Evolutionary conservation across 2,888 invertebrate genomes (phyloP).

Genomic region (Pseudococcus viburni): DNA sequence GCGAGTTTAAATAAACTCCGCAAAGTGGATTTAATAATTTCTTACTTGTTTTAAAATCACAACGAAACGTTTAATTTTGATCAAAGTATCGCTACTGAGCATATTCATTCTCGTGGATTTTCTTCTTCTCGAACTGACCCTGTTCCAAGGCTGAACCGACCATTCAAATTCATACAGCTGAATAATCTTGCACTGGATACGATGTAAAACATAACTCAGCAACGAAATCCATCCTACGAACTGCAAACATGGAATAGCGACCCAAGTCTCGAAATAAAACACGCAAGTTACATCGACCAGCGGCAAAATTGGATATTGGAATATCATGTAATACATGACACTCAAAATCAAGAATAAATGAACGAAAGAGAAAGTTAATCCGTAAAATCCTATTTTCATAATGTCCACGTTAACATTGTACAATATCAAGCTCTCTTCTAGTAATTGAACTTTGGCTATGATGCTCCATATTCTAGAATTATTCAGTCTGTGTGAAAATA

Average conservation of each 20-base stretch:
- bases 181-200: neutral
- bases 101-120: neutral
- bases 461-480: neutral
- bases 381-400: neutral
- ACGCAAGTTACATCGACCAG: neutral
- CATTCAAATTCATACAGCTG: neutral
- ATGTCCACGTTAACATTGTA: neutral
- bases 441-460: neutral
- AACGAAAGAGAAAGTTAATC: neutral
- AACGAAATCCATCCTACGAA: slow-evolving; percentile 9
- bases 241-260: neutral
- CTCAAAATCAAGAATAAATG: neutral
- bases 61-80: neutral
- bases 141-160: neutral
- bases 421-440: neutral
- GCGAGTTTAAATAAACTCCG: too few species aligned
- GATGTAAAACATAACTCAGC: neutral
- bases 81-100: neutral
- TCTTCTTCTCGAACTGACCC: neutral
- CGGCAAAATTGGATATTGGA: neutral
- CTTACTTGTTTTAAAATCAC: neutral
- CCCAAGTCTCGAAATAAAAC: slow-evolving; percentile 2
- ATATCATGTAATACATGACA: neutral
- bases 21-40: too few species aligned
- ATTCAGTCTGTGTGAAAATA: neutral